These are phyloP conservation scores for Drosophila jambulina DNA, from an alignment of 1,140 invertebrate species.

Conservation along the genomic window DNA sequence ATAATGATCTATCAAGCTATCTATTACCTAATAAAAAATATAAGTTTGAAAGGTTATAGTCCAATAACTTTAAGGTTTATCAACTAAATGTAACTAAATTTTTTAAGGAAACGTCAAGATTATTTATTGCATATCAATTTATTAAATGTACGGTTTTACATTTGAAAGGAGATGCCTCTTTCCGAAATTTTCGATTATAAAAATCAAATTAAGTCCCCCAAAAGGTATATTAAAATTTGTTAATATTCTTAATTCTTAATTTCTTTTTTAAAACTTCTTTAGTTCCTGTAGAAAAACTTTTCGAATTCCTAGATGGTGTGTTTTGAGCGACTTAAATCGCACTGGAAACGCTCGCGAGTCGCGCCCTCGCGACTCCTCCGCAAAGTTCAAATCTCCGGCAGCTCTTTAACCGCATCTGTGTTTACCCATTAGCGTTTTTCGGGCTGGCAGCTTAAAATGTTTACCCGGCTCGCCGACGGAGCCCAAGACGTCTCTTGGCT, in stretches of 20 bases:
- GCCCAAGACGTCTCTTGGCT: slow-evolving; percentile 27
- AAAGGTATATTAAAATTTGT: not conserved
- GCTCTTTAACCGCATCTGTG: slow-evolving; percentile 65
- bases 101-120: too few species aligned
- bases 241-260: not conserved
- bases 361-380: slow-evolving; percentile 34
- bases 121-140: too few species aligned
- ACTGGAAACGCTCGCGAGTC: slow-evolving; percentile 9
- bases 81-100: too few species aligned
- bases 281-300: not conserved
- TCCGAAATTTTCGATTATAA: not conserved
- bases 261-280: too few species aligned
- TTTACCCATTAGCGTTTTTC: slow-evolving; percentile 80
- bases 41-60: too few species aligned
- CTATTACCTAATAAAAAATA: too few species aligned
- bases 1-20: too few species aligned
- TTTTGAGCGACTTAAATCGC: slow-evolving; percentile 30
- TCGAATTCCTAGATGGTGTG: not conserved
- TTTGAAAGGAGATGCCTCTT: not conserved
- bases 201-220: not conserved
- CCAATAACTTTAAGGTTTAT: too few species aligned
- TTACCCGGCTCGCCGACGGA: slow-evolving; percentile 59
- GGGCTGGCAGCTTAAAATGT: slow-evolving; percentile 76
- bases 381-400: slow-evolving; percentile 42
- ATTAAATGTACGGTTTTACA: too few species aligned